phyloP scores from a whole-genome alignment of 2,113 vertebrate genomes.

The Seriola quinqueradiata region DNA sequence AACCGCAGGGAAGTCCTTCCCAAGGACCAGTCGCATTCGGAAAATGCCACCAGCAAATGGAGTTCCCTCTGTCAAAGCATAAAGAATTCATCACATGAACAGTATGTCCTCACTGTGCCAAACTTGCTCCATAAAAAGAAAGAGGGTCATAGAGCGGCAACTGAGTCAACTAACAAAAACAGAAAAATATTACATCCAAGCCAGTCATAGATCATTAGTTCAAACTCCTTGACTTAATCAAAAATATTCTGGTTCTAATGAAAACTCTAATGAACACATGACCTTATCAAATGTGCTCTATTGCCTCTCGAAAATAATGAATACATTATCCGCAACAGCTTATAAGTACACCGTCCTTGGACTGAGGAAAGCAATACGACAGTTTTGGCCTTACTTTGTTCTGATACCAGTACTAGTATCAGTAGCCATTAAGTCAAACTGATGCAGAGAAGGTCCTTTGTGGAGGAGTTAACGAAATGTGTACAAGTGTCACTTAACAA shows the following conservation, averaged over 20 bases:
- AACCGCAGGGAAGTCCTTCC: conserved; percentile 94
- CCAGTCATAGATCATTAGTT: neutral
- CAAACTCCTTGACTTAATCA: neutral
- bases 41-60: conserved; percentile 94
- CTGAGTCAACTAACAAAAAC: conserved; percentile 12
- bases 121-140: conserved; percentile 23
- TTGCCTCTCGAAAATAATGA: neutral
- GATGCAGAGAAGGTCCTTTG: neutral
- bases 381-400: neutral
- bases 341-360: neutral
- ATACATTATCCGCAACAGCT: neutral
- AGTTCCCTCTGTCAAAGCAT: conserved; percentile 89
- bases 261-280: neutral
- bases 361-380: neutral
- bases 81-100: conserved; percentile 74
- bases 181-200: neutral
- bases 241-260: no score
- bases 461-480: conserved; percentile 14
- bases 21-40: conserved; percentile 94
- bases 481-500: conserved; percentile 27
- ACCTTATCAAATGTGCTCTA: neutral
- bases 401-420: neutral
- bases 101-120: conserved; percentile 31
- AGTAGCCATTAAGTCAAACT: neutral
- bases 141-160: conserved; percentile 41